Base-by-base conservation (phyloP, 2,888 invertebrate species). In the Chrysolina haemoptera region DNA sequence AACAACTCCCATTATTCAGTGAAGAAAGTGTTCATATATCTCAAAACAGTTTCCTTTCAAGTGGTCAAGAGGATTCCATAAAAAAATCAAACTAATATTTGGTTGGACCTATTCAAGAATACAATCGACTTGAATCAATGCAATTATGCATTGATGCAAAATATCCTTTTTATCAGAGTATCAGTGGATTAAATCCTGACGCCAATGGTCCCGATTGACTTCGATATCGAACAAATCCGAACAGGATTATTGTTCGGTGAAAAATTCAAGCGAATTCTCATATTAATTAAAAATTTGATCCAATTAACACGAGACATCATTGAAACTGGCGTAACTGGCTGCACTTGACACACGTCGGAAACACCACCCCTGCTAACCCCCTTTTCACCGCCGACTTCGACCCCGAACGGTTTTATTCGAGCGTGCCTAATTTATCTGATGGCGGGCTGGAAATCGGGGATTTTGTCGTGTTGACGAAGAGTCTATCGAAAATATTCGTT, bases 251-350 rank as follows among this genome's bases (percentile, higher is more conserved):
- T 78, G 78, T 80, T 76, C 70, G 62, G 46, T 75, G 78, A 80
- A 79, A 79, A 74, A 71, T 84, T 83, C 84, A 84, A 82, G 85
- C 84, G 84, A 86, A 88, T 87, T 87, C 88, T 87, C 86, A 86
- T 87, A 87, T 88, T 88, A 88, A 88, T 88, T 88, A 88, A 87
- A 87, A 88, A 87, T 86, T 86, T 86, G 84, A 87, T 88, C 87
- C 88, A 88, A 88, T 88, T 88, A 88, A 85, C 84, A 84, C 82
- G 82, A 85, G 84, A 84, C 85, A 83, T 85, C 84, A 85, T 85
- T 84, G 84, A 84, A 82, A 84, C 82, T 83, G 85, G 84, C 80
- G 82, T 83, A 79, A 81, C 82, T 82, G 85, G 84, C 87, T 88
- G 88, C 86, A 87, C 87, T 87, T 88, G 88, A 88, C 88, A 86